Conservation (phyloP, 2,797 vertebrate genomes). For the Tenualosa thibaudeaui region DNA sequence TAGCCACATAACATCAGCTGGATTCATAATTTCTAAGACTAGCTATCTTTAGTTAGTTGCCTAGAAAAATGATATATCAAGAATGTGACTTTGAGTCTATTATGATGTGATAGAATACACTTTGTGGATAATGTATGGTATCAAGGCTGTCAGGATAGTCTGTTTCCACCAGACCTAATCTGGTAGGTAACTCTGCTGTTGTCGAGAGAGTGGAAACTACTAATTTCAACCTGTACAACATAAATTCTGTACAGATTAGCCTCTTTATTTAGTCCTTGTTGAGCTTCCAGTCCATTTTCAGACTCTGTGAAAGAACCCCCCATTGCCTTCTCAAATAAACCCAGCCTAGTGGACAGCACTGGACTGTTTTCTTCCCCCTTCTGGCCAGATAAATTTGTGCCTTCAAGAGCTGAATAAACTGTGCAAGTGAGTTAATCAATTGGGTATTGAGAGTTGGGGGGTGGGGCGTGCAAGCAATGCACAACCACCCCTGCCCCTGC, state of each 20-base stretch:
- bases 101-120: neutral
- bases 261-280: neutral
- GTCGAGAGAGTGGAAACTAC: neutral
- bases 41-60: neutral
- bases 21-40: no score
- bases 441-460: neutral
- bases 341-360: neutral
- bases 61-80: neutral
- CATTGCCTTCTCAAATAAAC: neutral
- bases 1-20: no score
- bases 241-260: neutral
- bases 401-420: neutral
- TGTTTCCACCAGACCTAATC: neutral
- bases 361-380: neutral
- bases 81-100: neutral
- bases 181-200: neutral
- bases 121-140: neutral
- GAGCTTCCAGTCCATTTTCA: neutral
- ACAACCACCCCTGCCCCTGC: neutral
- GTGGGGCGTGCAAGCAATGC: neutral
- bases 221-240: neutral
- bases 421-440: neutral
- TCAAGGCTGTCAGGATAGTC: neutral
- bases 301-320: neutral
- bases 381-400: neutral